Evolutionary conservation across 2,888 invertebrate species (phyloP).

Genomic region (Napeogenes inachia): DNA sequence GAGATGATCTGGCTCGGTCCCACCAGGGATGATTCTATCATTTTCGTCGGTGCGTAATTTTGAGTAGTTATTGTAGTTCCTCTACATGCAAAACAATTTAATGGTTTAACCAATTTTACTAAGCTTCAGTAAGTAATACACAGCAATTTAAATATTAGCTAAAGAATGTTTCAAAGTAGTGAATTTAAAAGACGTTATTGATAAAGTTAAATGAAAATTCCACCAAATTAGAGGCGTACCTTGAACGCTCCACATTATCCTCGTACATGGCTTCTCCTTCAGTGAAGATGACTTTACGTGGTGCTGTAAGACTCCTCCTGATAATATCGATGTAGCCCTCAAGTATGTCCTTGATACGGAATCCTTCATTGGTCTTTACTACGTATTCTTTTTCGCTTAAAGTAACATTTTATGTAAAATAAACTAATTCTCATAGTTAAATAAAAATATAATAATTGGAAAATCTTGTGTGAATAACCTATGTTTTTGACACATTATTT

Average conservation of each 20-base stretch:
- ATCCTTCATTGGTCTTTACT: conserved; percentile 98
- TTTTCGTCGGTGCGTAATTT: conserved; percentile 78
- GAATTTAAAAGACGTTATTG: too few species aligned
- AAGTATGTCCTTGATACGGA: conserved; percentile 97
- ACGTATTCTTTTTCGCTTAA: conserved; percentile 96
- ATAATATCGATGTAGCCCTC: conserved; percentile 99
- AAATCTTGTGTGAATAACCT: not conserved
- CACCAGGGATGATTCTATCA: conserved; percentile 88
- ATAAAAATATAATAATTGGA: not conserved
- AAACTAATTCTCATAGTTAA: not conserved
- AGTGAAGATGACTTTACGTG: conserved; percentile 86
- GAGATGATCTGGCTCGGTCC: conserved; percentile 93
- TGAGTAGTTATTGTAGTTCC: conserved; percentile 73
- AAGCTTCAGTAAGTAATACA: not conserved
- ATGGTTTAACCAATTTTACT: not conserved
- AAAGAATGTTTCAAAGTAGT: too few species aligned
- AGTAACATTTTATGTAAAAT: not conserved
- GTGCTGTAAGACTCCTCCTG: conserved; percentile 92
- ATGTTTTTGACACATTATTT: too few species aligned
- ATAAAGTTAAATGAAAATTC: too few species aligned
- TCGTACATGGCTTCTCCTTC: conserved; percentile 82
- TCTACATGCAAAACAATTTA: conserved; percentile 57
- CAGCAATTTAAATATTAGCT: not conserved
- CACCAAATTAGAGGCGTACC: conserved; percentile 70
- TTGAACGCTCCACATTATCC: conserved; percentile 93